These are phyloP conservation scores for Hypena proboscidalis DNA, from an alignment of 2,888 invertebrate genomes.

Conservation along the genomic window DNA sequence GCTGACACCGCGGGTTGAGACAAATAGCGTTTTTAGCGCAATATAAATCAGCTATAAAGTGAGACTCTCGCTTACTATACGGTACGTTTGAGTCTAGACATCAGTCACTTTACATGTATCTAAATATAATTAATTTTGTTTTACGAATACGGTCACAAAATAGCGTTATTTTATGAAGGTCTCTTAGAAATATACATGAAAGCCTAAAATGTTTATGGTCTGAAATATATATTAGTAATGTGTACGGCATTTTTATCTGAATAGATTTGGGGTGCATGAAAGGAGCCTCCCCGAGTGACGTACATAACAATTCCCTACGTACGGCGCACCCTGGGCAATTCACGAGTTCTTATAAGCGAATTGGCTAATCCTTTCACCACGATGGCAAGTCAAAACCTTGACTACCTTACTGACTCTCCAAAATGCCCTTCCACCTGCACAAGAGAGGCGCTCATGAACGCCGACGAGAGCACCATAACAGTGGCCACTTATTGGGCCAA, in stretches of 20 bases:
- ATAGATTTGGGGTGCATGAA: no score
- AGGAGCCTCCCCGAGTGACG: no score
- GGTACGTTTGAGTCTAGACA: slow-evolving; percentile 27
- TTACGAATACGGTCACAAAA: slow-evolving; percentile 9
- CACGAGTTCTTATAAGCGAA: no score
- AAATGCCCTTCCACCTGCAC: no score
- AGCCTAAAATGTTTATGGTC: slow-evolving; percentile 17
- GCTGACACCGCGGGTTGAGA: slow-evolving; percentile 8
- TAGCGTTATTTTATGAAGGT: slow-evolving; percentile 22
- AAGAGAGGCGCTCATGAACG: no score
- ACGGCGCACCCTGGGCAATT: no score
- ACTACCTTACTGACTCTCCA: no score
- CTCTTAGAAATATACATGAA: slow-evolving; percentile 18
- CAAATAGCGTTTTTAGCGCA: slow-evolving; percentile 16
- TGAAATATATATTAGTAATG: slow-evolving; percentile 20
- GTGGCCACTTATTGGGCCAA: no score
- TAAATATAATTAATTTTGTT: slow-evolving; percentile 12
- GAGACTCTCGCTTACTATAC: slow-evolving; percentile 5
- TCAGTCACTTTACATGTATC: slow-evolving; percentile 15
- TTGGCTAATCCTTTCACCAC: no score
- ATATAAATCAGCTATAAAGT: slow-evolving; percentile 33
- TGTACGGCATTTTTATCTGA: slow-evolving; percentile 21
- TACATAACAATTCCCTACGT: no score
- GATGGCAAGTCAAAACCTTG: no score
- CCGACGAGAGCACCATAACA: no score